Evolutionary conservation across 2,113 vertebrate species (phyloP), one percentile per base, ranked within the genome.

Genomic region (Paramisgurnus dabryanus): DNA sequence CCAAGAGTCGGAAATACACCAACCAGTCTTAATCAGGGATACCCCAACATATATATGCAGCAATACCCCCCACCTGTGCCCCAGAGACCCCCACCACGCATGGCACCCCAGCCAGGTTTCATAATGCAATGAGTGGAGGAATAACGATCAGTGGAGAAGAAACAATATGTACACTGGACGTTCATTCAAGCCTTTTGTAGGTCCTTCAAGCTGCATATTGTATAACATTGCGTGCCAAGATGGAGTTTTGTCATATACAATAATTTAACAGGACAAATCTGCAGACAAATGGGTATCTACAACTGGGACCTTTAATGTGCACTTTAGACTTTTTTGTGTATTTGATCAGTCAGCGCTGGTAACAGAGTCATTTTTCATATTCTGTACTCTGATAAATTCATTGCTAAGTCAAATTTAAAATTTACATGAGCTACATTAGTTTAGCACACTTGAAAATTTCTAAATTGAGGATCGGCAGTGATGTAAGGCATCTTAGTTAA

Each of bases 81-180:
- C 58, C 95, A 97, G 83, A 94, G 96, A 89, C 91, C 96, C 17
- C 83, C 93, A 0, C 91, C 95, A 13, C 93, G 94, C 39, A 82
- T 98, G 79, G 92, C 95, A 0, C 95, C 94, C 0, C 95, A 97
- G 74, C 94, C 97, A 0, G 98, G 98, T 78, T 99, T 99, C 84
- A 98, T 99, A 88, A 91, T 98, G 64, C 95, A 99, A 91, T 98
- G 95, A 93, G 6, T 10, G 15, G 63, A 22, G 45, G 12, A 53
- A 58, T 40, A 71, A 34, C 58, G 2, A 55, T 65, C 77, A 27
- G 65, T 67, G 76, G 57, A 6, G 69, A 85, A 78, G 67, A 47
- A 22, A 34, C 63, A 1, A 71, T 68, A 43, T 34, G 49, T 79
- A 82, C 85, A 60, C 43, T 67, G 75, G 86, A 88, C 85, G 61